phyloP scores from a whole-genome alignment of 2,888 invertebrate species.

The Trilocha varians region DNA sequence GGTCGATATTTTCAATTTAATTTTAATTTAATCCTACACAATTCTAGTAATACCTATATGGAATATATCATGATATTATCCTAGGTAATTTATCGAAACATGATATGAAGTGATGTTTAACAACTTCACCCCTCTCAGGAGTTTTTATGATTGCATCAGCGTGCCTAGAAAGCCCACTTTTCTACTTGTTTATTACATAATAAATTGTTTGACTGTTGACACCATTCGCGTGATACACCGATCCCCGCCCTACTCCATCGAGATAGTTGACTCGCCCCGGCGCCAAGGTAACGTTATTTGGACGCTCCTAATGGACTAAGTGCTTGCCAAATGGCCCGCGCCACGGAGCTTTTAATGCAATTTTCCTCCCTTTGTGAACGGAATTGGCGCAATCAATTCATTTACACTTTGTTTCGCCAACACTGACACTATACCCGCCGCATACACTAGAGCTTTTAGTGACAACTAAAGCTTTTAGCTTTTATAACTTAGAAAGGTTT shows the following conservation, averaged over 20 bases:
- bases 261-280: constrained; percentile 22
- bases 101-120: too few relatives aligned
- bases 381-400: constrained; percentile 74
- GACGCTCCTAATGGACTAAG: constrained; percentile 66
- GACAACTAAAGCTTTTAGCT: constrained; percentile 48
- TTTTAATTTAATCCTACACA: too few relatives aligned
- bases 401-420: constrained; percentile 74
- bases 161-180: constrained; percentile 10
- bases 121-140: too few relatives aligned
- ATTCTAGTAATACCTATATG: too few relatives aligned
- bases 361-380: constrained; percentile 67
- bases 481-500: neutral
- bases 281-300: constrained; percentile 68
- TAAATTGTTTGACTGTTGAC: neutral
- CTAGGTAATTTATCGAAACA: too few relatives aligned
- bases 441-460: constrained; percentile 21
- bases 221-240: neutral
- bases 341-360: constrained; percentile 72
- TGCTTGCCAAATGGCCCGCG: constrained; percentile 67
- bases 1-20: too few relatives aligned
- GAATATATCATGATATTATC: too few relatives aligned
- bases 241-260: neutral
- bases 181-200: constrained; percentile 9
- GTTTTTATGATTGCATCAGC: too few relatives aligned
- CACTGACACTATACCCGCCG: constrained; percentile 32